Base-by-base conservation (phyloP, 2,888 invertebrate genomes). In the Bhutanitis thaidina region DNA sequence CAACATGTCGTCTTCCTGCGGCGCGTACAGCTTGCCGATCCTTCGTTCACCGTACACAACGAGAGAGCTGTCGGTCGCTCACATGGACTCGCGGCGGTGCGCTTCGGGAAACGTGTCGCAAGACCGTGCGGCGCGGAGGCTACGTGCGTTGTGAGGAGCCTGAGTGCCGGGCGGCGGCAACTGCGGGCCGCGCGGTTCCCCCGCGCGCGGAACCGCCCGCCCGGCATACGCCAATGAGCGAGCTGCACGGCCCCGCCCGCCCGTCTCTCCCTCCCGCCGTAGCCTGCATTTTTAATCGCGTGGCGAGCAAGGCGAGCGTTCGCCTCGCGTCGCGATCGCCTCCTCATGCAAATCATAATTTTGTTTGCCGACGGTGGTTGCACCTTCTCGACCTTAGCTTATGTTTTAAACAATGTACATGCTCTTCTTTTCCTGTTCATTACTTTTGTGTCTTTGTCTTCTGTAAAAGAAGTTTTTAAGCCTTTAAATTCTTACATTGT, bases 1-100 rank as follows among this genome's bases (percentile, higher is more conserved):
- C 90, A 96, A 91, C 96, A 96, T 96, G 76, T 94, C 94, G 85
- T 92, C 92, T 91, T 94, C 94, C 92, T 94, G 91, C 90, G 93
- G 94, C 88, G 94, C 93, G 93, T 93, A 95, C 95, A 94, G 94
- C 90, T 94, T 94, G 94, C 88, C 90, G 92, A 75, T 84, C 77
- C 82, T 86, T 80, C 72, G 75, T 80, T 81, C 85, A 86, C 88
- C 70, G 80, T 81, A 73, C 85, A 86, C 85, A 81, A 82, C 82
- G 70, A 86, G 80, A 86, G 73, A 80, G 80, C 84, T 74, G 69
- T 79, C 81, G 80, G 80, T 80, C 82, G 85, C 71, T 88, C 88
- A 87, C 88, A 86, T 87, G 87, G 81, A 82, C 84, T 86, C 86
- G 87, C 87, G 86, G 75, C 77, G 78, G 70, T 67, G 76, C 80